Evolutionary conservation across 2,888 invertebrate species (phyloP).

Genomic region (Harpagoxenus sublaevis): DNA sequence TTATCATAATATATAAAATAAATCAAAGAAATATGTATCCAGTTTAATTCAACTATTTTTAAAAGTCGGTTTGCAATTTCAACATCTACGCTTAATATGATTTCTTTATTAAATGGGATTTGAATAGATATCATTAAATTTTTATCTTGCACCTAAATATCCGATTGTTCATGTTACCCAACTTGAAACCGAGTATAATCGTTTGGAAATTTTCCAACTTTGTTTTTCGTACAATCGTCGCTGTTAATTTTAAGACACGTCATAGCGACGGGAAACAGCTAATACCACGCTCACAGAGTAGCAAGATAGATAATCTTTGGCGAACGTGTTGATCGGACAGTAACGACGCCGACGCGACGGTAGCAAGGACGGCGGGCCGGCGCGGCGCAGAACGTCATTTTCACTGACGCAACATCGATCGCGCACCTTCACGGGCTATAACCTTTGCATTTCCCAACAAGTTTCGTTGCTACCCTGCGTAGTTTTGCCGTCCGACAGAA

Average conservation of each 20-base stretch:
- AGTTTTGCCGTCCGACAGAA: background rate
- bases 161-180: background rate
- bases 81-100: background rate
- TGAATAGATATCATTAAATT: background rate
- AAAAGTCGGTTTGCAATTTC: no score
- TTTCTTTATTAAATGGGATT: background rate
- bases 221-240: background rate
- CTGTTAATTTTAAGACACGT: background rate
- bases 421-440: conserved; percentile 67
- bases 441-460: conserved; percentile 68
- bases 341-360: conserved; percentile 43
- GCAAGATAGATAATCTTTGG: conserved; percentile 48
- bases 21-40: background rate
- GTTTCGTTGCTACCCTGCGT: background rate
- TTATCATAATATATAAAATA: background rate
- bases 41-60: background rate
- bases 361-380: conserved; percentile 50
- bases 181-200: background rate
- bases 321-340: conserved; percentile 42
- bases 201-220: background rate
- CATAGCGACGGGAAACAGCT: background rate
- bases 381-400: conserved; percentile 71
- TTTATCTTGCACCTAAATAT: background rate
- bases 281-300: background rate
- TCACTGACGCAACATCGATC: conserved; percentile 71